Conservation (phyloP, 2,797 vertebrate genomes). For the Anomalospiza imberbis region DNA sequence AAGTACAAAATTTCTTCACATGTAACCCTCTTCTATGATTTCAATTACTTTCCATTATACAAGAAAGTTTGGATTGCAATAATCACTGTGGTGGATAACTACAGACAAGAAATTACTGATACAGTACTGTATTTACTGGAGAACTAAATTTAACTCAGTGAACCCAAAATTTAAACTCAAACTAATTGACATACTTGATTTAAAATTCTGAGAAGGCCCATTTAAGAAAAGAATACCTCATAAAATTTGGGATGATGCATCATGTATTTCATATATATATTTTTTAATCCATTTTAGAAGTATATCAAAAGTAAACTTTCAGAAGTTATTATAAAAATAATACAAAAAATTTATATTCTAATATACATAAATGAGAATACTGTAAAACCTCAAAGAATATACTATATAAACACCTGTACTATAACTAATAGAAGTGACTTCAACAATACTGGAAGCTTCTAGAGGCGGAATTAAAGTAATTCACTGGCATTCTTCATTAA, state of each 20-base stretch:
- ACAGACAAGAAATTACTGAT: not conserved
- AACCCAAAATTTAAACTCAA: not conserved
- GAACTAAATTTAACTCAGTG: not conserved
- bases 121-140: not conserved
- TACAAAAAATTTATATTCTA: not conserved
- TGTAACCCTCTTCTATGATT: rapidly evolving
- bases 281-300: not conserved
- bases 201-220: not conserved
- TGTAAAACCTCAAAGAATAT: not conserved
- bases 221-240: not conserved
- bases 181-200: not conserved
- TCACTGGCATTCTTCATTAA: not conserved
- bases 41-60: not conserved
- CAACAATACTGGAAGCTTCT: not conserved
- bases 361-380: not conserved
- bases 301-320: not conserved
- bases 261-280: not conserved
- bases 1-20: not conserved
- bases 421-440: not conserved
- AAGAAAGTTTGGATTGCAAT: not conserved
- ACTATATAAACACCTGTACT: not conserved
- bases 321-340: not conserved
- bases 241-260: not conserved
- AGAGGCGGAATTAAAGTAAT: not conserved
- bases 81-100: not conserved